phyloP scores from a whole-genome alignment of 2,113 vertebrate species.

The human region GRCh38 chr13:91758001-91758500 shows the following conservation, averaged over 20 bases:
- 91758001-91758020: neutral
- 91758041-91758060: neutral
- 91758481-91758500: neutral
- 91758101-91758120: neutral
- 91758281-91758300: neutral
- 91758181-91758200: neutral
- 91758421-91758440: neutral
- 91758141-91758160: neutral
- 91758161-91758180: neutral
- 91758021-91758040: neutral
- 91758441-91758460: neutral
- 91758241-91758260: neutral
- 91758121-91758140: neutral
- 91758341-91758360: neutral
- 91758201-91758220: neutral
- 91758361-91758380: neutral
- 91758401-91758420: neutral
- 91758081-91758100: constrained; percentile 26
- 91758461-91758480: neutral
- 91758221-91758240: neutral
- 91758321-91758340: neutral
- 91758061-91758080: neutral
- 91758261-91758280: neutral
- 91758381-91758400: neutral
- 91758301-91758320: neutral